phyloP scores from a whole-genome alignment of 2,888 invertebrate species.

The Lithophane semibrunnea region DNA sequence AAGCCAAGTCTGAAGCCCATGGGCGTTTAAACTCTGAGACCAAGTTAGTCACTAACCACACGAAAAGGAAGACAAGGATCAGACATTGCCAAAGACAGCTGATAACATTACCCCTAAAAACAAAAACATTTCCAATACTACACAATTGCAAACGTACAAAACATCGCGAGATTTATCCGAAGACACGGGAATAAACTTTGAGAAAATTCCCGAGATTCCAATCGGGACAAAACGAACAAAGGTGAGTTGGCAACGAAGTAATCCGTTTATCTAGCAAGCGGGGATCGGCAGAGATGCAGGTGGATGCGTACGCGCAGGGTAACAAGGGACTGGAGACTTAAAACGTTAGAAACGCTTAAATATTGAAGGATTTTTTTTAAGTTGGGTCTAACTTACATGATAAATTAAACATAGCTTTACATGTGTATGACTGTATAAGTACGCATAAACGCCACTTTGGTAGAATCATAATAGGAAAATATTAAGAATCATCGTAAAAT shows the following conservation, averaged over 20 bases:
- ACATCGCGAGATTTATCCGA: slow-evolving; percentile 56
- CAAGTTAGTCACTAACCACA: too few species aligned
- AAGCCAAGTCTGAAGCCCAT: too few species aligned
- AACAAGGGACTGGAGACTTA: slow-evolving; percentile 19
- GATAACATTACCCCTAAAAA: slow-evolving; percentile 43
- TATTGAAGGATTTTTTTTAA: slow-evolving; percentile 6
- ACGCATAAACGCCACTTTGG: too few species aligned
- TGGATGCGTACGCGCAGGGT: slow-evolving; percentile 56
- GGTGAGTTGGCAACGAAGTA: slow-evolving; percentile 48
- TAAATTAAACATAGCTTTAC: background rate
- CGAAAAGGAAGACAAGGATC: background rate
- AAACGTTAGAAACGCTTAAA: slow-evolving; percentile 36
- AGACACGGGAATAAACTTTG: slow-evolving; percentile 59
- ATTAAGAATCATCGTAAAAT: too few species aligned
- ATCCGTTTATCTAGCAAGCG: slow-evolving; percentile 61
- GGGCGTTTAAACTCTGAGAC: too few species aligned
- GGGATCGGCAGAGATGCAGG: slow-evolving; percentile 61
- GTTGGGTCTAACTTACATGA: background rate
- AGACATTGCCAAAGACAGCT: background rate
- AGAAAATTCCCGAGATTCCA: slow-evolving; percentile 62
- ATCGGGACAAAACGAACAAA: slow-evolving; percentile 61
- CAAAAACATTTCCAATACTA: slow-evolving; percentile 42
- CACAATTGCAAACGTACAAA: slow-evolving; percentile 52
- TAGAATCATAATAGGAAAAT: too few species aligned
- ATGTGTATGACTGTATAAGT: background rate